Percentiles rank a stretch among this genome's conserved stretches.
Evolutionary conservation across 2,888 invertebrate genomes (phyloP).

Genomic region (Plusia festucae): DNA sequence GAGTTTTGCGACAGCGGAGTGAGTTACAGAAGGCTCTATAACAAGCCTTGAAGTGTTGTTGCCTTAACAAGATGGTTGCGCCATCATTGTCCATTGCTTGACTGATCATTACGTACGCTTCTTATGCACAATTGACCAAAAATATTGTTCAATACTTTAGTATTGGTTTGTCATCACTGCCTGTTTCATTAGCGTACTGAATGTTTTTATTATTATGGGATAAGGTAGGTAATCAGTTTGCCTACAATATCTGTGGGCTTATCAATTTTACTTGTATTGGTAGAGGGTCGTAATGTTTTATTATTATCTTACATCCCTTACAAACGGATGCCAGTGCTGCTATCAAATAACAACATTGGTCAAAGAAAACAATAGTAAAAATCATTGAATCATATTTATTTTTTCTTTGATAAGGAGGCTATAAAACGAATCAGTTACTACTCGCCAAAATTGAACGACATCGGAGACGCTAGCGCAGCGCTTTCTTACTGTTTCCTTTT

Average conservation of each 20-base stretch:
- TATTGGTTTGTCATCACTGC: constrained; percentile 48
- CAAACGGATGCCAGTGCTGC: constrained; percentile 19
- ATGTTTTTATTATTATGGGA: constrained; percentile 15
- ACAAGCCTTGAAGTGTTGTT: constrained; percentile 89
- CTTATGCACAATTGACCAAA: constrained; percentile 59
- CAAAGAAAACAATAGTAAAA: constrained; percentile 26
- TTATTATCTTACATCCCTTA: constrained; percentile 28
- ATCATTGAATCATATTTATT: constrained; percentile 22
- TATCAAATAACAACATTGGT: constrained; percentile 30
- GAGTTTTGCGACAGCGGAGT: constrained; percentile 95
- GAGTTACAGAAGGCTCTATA: constrained; percentile 92
- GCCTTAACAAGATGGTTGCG: constrained; percentile 62
- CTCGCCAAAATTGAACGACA: constrained; percentile 8
- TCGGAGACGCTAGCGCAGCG: background rate
- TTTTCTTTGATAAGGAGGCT: constrained; percentile 40
- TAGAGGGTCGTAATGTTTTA: constrained; percentile 13
- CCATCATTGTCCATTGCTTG: constrained; percentile 60
- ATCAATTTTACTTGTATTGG: constrained; percentile 22
- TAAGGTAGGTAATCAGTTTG: constrained; percentile 11
- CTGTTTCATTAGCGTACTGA: constrained; percentile 27
- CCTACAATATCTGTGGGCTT: constrained; percentile 9
- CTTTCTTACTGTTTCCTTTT: background rate
- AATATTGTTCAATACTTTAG: constrained; percentile 41
- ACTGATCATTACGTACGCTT: constrained; percentile 61
- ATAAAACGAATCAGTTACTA: constrained; percentile 31